A percentile compares a stretch with the other conserved stretches of the same genome.
phyloP scores from a whole-genome alignment of 2,888 invertebrate genomes.

The Pediacus dermestoides region DNA sequence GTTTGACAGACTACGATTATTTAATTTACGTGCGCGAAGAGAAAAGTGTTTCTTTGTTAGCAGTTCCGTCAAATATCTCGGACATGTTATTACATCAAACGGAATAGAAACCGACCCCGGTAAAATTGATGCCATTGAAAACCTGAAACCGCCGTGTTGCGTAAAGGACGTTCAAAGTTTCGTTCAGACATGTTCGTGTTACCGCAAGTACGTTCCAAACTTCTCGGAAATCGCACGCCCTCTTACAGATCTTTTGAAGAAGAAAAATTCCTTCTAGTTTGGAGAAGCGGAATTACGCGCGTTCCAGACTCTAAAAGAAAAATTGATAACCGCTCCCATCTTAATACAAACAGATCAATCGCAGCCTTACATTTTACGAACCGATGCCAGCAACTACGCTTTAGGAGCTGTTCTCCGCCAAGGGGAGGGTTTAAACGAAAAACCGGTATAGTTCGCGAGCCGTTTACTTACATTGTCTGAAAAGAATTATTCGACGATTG shows the following conservation, averaged over 20 bases:
- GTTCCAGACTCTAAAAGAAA: constrained; percentile 11
- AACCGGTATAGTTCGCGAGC: too few relatives aligned
- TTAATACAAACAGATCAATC: too few relatives aligned
- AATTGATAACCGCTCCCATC: constrained; percentile 8
- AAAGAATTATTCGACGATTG: too few relatives aligned
- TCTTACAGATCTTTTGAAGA: constrained; percentile 12
- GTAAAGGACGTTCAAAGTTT: constrained; percentile 11
- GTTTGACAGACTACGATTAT: constrained; percentile 15
- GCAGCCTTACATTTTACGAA: too few relatives aligned
- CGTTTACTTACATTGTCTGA: too few relatives aligned
- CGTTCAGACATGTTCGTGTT: constrained; percentile 15
- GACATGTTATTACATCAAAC: too few relatives aligned
- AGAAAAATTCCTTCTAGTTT: constrained; percentile 12
- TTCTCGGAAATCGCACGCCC: constrained; percentile 13
- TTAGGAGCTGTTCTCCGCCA: too few relatives aligned
- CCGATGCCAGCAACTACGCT: too few relatives aligned
- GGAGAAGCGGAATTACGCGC: constrained; percentile 10
- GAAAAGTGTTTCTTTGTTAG: too few relatives aligned
- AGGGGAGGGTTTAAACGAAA: too few relatives aligned
- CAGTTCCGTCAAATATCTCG: too few relatives aligned
- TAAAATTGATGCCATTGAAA: background rate
- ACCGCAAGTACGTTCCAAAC: constrained; percentile 12
- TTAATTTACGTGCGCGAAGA: constrained; percentile 13
- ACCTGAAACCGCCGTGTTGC: background rate
- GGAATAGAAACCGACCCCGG: too few relatives aligned